Conservation (phyloP, 2,888 invertebrate species). For the Tolmerus cingulatus region DNA sequence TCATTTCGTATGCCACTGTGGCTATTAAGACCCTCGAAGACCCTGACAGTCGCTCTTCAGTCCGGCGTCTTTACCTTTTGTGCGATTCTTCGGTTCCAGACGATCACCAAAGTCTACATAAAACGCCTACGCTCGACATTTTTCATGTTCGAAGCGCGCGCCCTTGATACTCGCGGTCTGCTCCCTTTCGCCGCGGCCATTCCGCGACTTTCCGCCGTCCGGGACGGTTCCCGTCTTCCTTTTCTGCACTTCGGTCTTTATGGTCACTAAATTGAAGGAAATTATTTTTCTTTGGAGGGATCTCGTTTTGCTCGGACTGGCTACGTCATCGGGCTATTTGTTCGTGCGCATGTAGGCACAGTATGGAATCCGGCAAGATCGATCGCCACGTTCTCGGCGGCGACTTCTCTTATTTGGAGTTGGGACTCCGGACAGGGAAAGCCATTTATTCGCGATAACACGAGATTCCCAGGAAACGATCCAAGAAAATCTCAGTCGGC, state of each 20-base stretch:
- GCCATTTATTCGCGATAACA: neutral
- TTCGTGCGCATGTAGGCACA: neutral
- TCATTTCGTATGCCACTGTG: constrained; percentile 15
- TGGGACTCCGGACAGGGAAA: neutral
- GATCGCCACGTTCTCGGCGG: neutral
- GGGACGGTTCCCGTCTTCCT: neutral
- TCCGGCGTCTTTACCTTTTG: neutral
- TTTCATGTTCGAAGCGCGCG: constrained; percentile 13
- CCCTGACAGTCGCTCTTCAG: neutral
- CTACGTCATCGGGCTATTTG: neutral
- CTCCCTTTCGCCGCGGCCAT: neutral
- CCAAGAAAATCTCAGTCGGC: neutral
- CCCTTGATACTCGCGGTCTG: neutral
- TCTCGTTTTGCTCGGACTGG: neutral
- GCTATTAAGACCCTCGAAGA: neutral
- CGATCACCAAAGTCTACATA: constrained; percentile 17
- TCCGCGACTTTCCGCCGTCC: neutral
- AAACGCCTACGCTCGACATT: constrained; percentile 14
- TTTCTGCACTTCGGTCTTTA: neutral
- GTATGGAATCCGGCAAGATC: neutral
- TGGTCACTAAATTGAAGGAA: constrained; percentile 9
- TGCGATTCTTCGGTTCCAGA: neutral
- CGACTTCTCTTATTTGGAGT: neutral
- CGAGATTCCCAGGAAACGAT: constrained; percentile 6
- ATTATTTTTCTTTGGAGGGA: neutral